phyloP scores from a whole-genome alignment of 2,113 vertebrate genomes.

The Regulus satrapa region DNA sequence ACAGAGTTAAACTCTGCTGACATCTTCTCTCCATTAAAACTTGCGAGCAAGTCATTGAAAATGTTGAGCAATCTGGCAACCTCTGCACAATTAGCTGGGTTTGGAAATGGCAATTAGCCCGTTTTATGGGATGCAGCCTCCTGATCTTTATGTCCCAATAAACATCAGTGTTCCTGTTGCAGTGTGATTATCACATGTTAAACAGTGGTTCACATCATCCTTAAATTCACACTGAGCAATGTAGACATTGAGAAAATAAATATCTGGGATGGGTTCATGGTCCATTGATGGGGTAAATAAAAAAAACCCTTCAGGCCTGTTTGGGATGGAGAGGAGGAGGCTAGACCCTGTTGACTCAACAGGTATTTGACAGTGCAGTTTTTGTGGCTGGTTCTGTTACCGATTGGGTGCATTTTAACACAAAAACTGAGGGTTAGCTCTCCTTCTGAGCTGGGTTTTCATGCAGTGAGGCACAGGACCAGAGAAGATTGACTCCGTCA shows the following conservation, averaged over 20 bases:
- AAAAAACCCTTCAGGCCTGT: neutral
- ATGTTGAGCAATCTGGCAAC: neutral
- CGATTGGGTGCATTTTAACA: accelerated
- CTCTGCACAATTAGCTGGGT: neutral
- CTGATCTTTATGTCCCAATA: neutral
- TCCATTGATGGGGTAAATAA: neutral
- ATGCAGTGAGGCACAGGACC: neutral
- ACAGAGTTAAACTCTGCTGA: neutral
- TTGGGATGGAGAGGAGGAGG: neutral
- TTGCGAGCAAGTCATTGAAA: neutral
- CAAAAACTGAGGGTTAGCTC: neutral
- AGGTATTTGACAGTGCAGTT: accelerated
- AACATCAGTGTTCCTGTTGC: neutral
- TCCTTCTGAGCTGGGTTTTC: neutral
- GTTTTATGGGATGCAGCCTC: neutral
- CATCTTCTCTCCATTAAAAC: neutral
- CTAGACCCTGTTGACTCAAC: neutral
- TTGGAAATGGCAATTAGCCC: neutral
- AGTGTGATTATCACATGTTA: neutral
- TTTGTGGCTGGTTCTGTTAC: accelerated
- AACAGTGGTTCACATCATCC: neutral
- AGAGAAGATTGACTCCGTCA: neutral
- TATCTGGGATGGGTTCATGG: neutral
- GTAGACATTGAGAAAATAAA: neutral
- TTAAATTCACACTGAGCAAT: neutral